These are phyloP conservation scores for Triplophysa yarkandensis DNA, from an alignment of 2,797 vertebrate species.

Conservation along the genomic window DNA sequence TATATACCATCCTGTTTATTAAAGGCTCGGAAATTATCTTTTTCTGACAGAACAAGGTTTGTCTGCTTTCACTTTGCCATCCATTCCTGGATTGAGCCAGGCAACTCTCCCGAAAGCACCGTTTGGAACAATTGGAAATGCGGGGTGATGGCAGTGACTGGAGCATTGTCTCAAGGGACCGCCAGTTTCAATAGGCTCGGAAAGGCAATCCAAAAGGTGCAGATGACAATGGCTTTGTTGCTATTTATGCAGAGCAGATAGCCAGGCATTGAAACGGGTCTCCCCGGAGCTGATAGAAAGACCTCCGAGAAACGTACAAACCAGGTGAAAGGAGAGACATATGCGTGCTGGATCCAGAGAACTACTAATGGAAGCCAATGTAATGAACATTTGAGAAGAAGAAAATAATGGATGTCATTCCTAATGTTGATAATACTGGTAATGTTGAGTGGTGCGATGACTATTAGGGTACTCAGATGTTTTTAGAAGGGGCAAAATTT, in stretches of 20 bases:
- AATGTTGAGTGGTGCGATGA: neutral
- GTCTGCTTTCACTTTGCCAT: conserved; percentile 39
- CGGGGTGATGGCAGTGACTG: conserved; percentile 78
- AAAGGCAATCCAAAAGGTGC: conserved; percentile 80
- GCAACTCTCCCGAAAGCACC: conserved; percentile 79
- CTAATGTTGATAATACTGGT: neutral
- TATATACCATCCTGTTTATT: conserved; percentile 11
- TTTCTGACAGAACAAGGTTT: conserved; percentile 42
- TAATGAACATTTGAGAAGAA: conserved; percentile 20
- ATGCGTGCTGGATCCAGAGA: conserved; percentile 11
- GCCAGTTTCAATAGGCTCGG: conserved; percentile 80
- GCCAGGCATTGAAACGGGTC: conserved; percentile 72
- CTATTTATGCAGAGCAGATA: conserved; percentile 75
- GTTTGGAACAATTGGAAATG: conserved; percentile 76
- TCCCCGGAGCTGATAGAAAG: conserved; percentile 61
- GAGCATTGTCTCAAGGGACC: conserved; percentile 79
- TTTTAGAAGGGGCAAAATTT: too few species aligned
- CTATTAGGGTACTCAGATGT: too few species aligned
- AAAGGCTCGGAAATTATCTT: conserved; percentile 39
- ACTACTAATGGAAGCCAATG: conserved; percentile 30
- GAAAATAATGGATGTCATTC: neutral
- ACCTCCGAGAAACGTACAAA: conserved; percentile 61
- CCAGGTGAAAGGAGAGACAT: conserved; percentile 44
- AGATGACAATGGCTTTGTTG: conserved; percentile 79
- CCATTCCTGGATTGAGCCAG: conserved; percentile 62